Percentiles rank a stretch among this genome's conserved stretches.
These are phyloP conservation scores for Rhodeus uyekii DNA, from an alignment of 2,797 vertebrate species.

Conservation along the genomic window DNA sequence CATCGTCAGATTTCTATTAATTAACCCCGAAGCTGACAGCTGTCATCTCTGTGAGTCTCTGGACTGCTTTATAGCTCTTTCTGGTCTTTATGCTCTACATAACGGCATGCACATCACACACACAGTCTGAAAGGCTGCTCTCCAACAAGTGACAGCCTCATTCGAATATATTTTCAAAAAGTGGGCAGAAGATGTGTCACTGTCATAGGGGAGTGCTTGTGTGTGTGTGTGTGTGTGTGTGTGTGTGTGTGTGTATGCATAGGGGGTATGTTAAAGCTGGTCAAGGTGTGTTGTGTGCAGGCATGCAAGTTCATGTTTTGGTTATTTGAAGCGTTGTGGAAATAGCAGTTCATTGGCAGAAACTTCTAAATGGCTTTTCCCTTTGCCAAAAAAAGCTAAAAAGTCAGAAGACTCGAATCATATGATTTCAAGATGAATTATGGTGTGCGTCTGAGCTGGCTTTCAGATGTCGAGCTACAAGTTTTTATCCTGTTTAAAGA, in stretches of 20 bases:
- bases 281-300: conserved; percentile 10
- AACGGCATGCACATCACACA: background rate
- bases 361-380: no score
- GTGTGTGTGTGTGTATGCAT: background rate
- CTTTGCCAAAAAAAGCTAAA: no score
- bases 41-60: conserved; percentile 61
- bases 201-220: background rate
- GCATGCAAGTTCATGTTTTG: conserved; percentile 15
- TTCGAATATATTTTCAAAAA: background rate
- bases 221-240: background rate
- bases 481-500: no score
- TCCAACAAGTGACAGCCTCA: background rate
- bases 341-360: no score
- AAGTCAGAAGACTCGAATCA: no score
- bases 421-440: no score
- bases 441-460: no score
- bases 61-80: conserved; percentile 36
- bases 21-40: conserved; percentile 65
- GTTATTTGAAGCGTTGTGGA: background rate
- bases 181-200: background rate
- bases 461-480: no score
- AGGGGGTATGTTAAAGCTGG: conserved; percentile 19
- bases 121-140: background rate
- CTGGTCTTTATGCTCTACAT: background rate
- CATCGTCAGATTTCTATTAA: conserved; percentile 65